phyloP scores from a whole-genome alignment of 2,797 vertebrate genomes.

The Luscinia luscinia region DNA sequence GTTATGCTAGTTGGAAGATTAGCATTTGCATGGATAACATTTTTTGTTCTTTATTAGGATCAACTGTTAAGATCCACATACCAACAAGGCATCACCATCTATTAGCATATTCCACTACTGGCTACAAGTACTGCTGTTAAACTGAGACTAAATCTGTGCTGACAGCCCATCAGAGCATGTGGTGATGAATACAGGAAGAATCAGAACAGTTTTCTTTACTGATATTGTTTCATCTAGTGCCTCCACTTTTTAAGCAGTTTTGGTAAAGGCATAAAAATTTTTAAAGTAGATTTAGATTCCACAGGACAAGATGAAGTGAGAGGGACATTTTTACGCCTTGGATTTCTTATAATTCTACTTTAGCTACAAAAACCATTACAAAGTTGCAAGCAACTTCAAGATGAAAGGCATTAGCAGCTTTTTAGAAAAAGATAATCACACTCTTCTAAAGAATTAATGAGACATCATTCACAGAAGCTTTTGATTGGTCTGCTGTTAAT shows the following conservation, averaged over 20 bases:
- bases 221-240: neutral
- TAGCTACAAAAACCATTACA: conserved; percentile 49
- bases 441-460: conserved; percentile 62
- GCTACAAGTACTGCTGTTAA: neutral
- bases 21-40: neutral
- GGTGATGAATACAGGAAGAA: neutral
- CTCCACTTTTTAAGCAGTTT: conserved; percentile 25
- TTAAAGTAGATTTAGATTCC: conserved; percentile 37
- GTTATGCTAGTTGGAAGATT: neutral
- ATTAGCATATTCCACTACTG: neutral
- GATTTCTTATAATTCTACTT: conserved; percentile 51
- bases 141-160: neutral
- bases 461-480: conserved; percentile 71
- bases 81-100: neutral
- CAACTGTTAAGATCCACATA: neutral
- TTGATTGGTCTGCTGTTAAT: conserved; percentile 83
- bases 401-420: conserved; percentile 68
- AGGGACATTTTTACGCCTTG: conserved; percentile 5
- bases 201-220: conserved; percentile 1
- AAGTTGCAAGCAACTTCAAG: conserved; percentile 69
- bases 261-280: neutral
- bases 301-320: neutral
- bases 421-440: conserved; percentile 67
- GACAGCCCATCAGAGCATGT: conserved; percentile 12
- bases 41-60: conserved; percentile 34